phyloP scores from a whole-genome alignment of 2,797 vertebrate genomes.

The Leptatherina wallacei region DNA sequence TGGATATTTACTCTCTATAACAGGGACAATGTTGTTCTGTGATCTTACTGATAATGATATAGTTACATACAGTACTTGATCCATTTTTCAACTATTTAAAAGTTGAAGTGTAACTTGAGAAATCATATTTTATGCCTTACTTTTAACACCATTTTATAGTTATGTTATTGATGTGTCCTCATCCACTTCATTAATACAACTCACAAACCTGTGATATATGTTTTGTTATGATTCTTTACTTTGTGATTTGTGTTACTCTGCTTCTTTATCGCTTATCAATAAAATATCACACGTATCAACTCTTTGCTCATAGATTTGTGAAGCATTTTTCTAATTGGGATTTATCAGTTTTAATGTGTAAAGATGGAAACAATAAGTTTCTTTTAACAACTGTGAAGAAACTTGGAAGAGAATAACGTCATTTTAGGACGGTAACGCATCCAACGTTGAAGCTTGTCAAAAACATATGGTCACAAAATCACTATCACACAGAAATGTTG shows the following conservation, averaged over 20 bases:
- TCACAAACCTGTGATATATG: conserved; percentile 79
- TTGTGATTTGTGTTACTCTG: conserved; percentile 79
- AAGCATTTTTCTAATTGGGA: conserved; percentile 6
- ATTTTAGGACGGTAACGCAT: conserved; percentile 40
- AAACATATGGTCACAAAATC: conserved; percentile 56
- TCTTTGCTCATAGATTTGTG: conserved; percentile 34
- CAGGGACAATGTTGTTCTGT: conserved; percentile 70
- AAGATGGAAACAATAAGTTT: conserved; percentile 43
- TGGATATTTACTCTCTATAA: conserved; percentile 76
- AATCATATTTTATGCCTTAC: conserved; percentile 73
- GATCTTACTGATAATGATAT: conserved; percentile 76
- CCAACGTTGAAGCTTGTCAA: conserved; percentile 47
- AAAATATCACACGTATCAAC: conserved; percentile 70
- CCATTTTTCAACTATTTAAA: conserved; percentile 74
- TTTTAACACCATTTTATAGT: conserved; percentile 73
- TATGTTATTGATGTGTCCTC: conserved; percentile 72
- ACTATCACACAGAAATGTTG: conserved; percentile 54
- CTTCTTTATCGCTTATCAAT: conserved; percentile 75
- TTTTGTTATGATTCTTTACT: conserved; percentile 76
- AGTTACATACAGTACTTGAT: conserved; percentile 78
- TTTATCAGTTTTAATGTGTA: conserved; percentile 68
- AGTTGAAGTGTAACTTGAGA: conserved; percentile 78
- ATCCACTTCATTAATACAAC: conserved; percentile 75
- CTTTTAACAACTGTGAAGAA: conserved; percentile 42
- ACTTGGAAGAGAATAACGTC: conserved; percentile 39